Evolutionary conservation across 2,113 vertebrate genomes (phyloP), one percentile per base, ranked within the genome.

Genomic region (Petrocephalus zakoni): DNA sequence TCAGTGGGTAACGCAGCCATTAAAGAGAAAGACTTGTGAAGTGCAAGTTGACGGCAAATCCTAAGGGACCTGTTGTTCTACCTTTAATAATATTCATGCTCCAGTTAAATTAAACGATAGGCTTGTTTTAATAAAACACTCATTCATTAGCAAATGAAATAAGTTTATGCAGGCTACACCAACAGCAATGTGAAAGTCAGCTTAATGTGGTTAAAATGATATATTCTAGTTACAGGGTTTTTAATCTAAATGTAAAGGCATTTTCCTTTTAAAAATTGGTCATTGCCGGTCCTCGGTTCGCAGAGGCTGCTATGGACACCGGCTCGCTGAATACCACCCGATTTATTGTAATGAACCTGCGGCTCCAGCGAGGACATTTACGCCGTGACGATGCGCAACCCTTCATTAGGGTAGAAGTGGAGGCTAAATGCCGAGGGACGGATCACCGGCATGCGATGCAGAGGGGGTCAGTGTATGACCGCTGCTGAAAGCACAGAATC

Each of bases 261-360:
- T 46, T 42, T 55, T 19, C n/a, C 7, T 86, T 86, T 55, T n/a
- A 46, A 64, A 86, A 61, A n/a, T 5, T 61, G 53, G 37, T 55
- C 34, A 42, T 61, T 64, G 17, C 29, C 21, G 22, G 49, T 29
- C 9, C 2, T n/a, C 22, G 2, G n/a, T 29, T 22, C 1, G 2
- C 85, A 42, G 2, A 47, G 25, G 52, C 82, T 51, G 46, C 52
- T 56, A 34, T 37, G 52, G 25, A 86, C 56, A 42, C 29, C 56
- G 21, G 19, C 9, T 19, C 19, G 85, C 13, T 87, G 34, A 87
- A 87, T 87, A 55, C 56, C 85, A 87, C 55, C 56, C 8, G 37
- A 88, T 88, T 88, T 88, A 22, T 46, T 8, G 10, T 75, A 75
- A 75, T 88, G 61, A 88, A 25, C 13, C 61, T 17, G 25, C n/a